These are phyloP conservation scores for Lethenteron reissneri DNA, from an alignment of 2,113 vertebrate genomes.

Conservation along the genomic window DNA sequence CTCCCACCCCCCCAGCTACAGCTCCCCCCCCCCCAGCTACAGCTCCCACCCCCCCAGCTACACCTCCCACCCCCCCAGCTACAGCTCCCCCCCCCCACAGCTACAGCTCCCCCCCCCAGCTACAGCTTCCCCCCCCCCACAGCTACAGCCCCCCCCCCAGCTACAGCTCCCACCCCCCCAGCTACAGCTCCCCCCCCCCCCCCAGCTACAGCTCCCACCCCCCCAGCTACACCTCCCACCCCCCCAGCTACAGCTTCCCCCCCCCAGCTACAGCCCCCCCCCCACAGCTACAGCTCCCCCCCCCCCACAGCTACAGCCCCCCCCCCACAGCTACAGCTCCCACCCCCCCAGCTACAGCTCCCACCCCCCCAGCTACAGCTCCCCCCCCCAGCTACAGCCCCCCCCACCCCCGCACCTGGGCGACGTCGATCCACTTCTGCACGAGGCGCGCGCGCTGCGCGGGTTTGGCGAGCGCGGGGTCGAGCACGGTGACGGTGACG, in stretches of 20 bases:
- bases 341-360: no score
- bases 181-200: no score
- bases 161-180: no score
- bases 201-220: no score
- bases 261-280: neutral
- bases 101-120: no score
- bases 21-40: neutral
- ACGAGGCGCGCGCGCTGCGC: conserved; percentile 34
- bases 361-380: neutral
- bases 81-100: neutral
- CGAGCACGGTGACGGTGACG: conserved; percentile 43
- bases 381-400: no score
- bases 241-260: neutral
- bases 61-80: neutral
- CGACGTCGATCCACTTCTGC: conserved; percentile 55
- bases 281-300: neutral
- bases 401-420: conserved; percentile 20
- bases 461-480: conserved; percentile 15
- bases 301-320: no score
- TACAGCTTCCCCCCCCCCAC: no score
- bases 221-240: no score
- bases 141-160: no score
- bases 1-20: neutral
- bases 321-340: no score
- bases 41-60: neutral